Evolutionary conservation across 2,888 invertebrate species (phyloP).

Genomic region (Mylabris sibirica): DNA sequence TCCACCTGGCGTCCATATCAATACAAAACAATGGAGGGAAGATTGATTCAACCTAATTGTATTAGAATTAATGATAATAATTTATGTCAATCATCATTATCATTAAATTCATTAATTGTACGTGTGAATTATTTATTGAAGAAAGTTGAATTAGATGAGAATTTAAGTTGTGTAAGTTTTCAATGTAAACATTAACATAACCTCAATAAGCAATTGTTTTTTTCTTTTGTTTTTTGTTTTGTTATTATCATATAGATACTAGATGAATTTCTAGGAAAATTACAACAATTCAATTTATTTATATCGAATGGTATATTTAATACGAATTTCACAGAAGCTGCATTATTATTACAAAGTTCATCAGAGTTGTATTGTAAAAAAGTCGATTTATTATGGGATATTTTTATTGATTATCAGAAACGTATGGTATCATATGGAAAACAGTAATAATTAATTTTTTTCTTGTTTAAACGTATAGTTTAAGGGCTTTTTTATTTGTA

Average conservation of each 20-base stretch:
- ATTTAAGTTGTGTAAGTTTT: conserved; percentile 49
- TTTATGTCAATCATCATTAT: not conserved
- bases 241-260: conserved; percentile 60
- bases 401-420: conserved; percentile 51
- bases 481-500: too few species aligned
- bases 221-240: conserved; percentile 1
- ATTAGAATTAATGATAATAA: not conserved
- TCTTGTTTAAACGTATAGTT: not conserved
- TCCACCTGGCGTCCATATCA: not conserved
- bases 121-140: conserved; percentile 46
- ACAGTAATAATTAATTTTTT: conserved; percentile 17
- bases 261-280: conserved; percentile 67
- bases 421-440: conserved; percentile 41
- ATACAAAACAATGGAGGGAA: not conserved
- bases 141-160: conserved; percentile 52
- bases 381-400: conserved; percentile 67
- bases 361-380: conserved; percentile 75
- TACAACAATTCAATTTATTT: conserved; percentile 58
- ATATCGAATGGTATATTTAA: conserved; percentile 61
- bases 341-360: conserved; percentile 78
- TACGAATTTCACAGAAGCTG: conserved; percentile 79
- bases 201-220: conserved; percentile 4
- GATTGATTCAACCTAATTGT: not conserved
- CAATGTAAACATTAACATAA: conserved; percentile 1
- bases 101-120: not conserved